These are phyloP conservation scores for Dasyurus viverrinus DNA, from an alignment of 2,113 vertebrate species.

Conservation along the genomic window DNA sequence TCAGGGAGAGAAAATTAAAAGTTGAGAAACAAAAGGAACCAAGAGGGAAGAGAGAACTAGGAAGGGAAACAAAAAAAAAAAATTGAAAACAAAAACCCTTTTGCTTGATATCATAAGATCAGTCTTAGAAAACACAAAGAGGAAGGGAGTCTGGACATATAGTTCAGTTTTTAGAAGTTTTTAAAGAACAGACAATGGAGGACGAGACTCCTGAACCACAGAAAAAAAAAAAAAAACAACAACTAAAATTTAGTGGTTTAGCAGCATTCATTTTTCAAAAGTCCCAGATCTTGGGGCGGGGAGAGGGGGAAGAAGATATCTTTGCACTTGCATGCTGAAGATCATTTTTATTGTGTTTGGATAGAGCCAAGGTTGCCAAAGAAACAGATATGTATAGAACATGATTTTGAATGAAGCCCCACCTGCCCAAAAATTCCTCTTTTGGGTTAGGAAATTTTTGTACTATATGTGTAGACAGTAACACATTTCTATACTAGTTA, in stretches of 20 bases:
- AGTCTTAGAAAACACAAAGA: constrained; percentile 50
- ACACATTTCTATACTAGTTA: neutral
- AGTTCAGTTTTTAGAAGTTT: constrained; percentile 40
- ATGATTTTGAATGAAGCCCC: neutral
- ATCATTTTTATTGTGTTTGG: neutral
- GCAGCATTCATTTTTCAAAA: constrained; percentile 66
- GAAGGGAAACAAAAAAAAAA: neutral
- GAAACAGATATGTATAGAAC: neutral
- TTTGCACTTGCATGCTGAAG: neutral
- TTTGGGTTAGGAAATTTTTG: neutral
- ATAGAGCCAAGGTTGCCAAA: neutral
- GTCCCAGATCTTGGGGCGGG: constrained; percentile 23
- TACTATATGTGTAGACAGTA: neutral
- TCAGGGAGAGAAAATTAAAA: neutral
- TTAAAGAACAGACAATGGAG: constrained; percentile 57
- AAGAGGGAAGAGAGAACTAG: constrained; percentile 14
- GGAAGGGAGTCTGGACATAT: constrained; percentile 31
- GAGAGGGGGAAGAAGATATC: constrained; percentile 26
- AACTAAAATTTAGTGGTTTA: constrained; percentile 45
- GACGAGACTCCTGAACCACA: constrained; percentile 67
- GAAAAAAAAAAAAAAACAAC: neutral
- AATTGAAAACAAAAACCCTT: constrained; percentile 37
- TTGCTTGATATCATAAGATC: neutral
- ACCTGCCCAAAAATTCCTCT: neutral
- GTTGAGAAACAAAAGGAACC: neutral